phyloP scores from a whole-genome alignment of 2,888 invertebrate genomes.

The Phrixothrix hirtus region DNA sequence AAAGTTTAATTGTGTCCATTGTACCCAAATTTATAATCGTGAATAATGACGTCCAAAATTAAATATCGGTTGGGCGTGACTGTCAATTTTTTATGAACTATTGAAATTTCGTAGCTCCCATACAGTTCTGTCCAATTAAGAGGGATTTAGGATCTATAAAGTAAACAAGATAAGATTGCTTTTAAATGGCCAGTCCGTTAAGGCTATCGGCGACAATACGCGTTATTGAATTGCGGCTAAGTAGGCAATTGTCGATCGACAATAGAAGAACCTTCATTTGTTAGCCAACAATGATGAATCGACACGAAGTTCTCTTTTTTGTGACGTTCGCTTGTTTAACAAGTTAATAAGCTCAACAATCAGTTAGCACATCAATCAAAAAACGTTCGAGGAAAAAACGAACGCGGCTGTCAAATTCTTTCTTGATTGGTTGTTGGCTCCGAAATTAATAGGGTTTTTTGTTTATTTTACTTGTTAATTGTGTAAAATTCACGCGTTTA shows the following conservation, averaged over 20 bases:
- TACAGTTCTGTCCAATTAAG: constrained; percentile 40
- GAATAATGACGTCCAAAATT: constrained; percentile 30
- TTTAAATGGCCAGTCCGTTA: constrained; percentile 42
- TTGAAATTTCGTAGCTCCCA: constrained; percentile 31
- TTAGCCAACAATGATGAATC: constrained; percentile 52
- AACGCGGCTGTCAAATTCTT: constrained; percentile 50
- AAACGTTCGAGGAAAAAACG: constrained; percentile 33
- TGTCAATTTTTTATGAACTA: constrained; percentile 27
- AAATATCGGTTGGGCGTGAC: constrained; percentile 34
- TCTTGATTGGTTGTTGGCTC: constrained; percentile 55
- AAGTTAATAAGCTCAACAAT: constrained; percentile 57
- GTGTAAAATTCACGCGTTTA: constrained; percentile 59
- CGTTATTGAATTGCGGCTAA: constrained; percentile 43
- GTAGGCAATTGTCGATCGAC: constrained; percentile 52
- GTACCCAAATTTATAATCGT: constrained; percentile 21
- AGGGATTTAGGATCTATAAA: constrained; percentile 38
- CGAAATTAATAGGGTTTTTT: constrained; percentile 56
- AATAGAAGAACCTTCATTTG: constrained; percentile 50
- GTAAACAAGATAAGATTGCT: constrained; percentile 33
- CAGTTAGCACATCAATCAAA: constrained; percentile 56
- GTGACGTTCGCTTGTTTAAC: constrained; percentile 52
- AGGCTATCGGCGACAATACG: constrained; percentile 45
- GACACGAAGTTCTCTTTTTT: constrained; percentile 41
- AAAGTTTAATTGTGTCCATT: constrained; percentile 19
- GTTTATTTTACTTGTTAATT: constrained; percentile 59